phyloP scores from a whole-genome alignment of 2,797 vertebrate species.

The Pogoniulus pusillus region DNA sequence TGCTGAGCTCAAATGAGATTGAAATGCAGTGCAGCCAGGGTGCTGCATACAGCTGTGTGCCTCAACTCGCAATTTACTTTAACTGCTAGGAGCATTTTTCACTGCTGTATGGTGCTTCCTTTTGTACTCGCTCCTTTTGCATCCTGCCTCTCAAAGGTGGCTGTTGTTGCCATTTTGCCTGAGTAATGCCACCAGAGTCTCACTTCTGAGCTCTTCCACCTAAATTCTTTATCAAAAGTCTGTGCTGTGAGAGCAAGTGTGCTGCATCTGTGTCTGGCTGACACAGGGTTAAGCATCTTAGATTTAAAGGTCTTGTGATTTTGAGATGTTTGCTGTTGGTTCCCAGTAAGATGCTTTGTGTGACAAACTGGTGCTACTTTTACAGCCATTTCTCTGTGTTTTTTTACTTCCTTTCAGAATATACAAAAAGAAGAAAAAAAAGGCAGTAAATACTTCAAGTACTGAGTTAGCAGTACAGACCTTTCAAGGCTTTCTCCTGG shows the following conservation, averaged over 20 bases:
- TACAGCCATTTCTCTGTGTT: not conserved
- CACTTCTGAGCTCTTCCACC: not conserved
- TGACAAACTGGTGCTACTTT: not conserved
- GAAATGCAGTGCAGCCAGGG: not conserved
- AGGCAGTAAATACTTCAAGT: not conserved
- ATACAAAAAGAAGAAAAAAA: not conserved
- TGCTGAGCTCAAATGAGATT: not conserved
- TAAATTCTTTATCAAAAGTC: not conserved
- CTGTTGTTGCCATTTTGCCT: not conserved
- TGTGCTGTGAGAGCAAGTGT: fast-evolving
- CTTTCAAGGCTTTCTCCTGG: conserved; percentile 4
- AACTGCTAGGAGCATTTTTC: not conserved
- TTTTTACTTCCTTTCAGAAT: not conserved
- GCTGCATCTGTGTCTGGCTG: not conserved
- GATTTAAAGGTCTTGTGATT: not conserved
- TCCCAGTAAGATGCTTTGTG: not conserved
- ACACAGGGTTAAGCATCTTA: not conserved
- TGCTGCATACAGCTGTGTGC: not conserved
- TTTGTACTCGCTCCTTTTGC: not conserved
- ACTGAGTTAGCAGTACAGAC: not conserved
- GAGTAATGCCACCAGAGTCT: not conserved
- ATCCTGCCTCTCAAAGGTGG: not conserved
- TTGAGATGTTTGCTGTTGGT: not conserved
- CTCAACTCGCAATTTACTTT: not conserved
- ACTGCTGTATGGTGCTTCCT: not conserved